Conservation (phyloP, 2,797 vertebrate genomes). For the Propithecus deckenii region DNA sequence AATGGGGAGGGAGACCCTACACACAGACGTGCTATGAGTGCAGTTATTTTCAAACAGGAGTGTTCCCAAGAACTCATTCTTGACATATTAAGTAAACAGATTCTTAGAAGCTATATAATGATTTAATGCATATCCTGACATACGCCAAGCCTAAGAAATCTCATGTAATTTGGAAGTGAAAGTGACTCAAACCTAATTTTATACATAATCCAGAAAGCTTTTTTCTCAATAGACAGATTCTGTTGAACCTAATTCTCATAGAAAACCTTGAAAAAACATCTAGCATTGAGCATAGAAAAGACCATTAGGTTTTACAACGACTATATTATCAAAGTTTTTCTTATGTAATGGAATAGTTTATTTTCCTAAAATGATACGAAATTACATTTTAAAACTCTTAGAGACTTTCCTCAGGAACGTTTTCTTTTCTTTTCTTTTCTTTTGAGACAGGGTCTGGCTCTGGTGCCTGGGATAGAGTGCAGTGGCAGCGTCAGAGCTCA, state of each 20-base stretch:
- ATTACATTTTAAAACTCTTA: background rate
- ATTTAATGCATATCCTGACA: background rate
- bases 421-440: background rate
- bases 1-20: background rate
- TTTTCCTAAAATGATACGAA: background rate
- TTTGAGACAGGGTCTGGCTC: too few species aligned
- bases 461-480: too few species aligned
- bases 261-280: background rate
- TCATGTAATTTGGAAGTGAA: background rate
- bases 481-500: too few species aligned
- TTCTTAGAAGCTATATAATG: background rate
- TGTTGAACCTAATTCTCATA: background rate
- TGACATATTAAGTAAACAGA: background rate
- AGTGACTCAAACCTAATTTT: background rate
- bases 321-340: background rate
- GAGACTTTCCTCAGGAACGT: background rate
- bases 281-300: background rate
- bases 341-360: background rate
- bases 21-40: background rate
- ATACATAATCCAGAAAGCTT: background rate
- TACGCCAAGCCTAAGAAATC: background rate
- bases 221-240: background rate
- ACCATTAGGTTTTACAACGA: background rate
- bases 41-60: background rate
- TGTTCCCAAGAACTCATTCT: background rate